These are phyloP conservation scores for Bellardia bayeri DNA, from an alignment of 2,888 invertebrate species.

Conservation along the genomic window DNA sequence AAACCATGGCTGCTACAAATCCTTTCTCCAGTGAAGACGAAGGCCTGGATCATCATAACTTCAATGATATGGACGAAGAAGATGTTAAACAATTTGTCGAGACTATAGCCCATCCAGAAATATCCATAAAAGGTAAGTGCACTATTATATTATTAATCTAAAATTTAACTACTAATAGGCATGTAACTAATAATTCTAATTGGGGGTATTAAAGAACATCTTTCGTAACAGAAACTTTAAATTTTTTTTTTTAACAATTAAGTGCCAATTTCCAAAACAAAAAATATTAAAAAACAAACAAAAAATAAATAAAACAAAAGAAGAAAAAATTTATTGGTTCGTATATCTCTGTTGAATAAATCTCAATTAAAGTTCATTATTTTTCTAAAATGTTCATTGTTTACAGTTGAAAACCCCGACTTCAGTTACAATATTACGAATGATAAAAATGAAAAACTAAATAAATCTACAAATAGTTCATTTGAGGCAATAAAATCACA, in stretches of 20 bases:
- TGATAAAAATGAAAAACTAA: slow-evolving; percentile 49
- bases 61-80: slow-evolving; percentile 52
- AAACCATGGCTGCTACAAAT: slow-evolving; percentile 76
- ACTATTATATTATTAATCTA: background rate
- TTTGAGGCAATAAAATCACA: slow-evolving; percentile 23
- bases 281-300: slow-evolving; percentile 21
- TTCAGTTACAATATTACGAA: slow-evolving; percentile 33
- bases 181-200: slow-evolving; percentile 39
- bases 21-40: slow-evolving; percentile 80
- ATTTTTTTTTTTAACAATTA: slow-evolving; percentile 57
- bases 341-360: slow-evolving; percentile 66
- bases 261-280: slow-evolving; percentile 58
- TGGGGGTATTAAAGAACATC: slow-evolving; percentile 55
- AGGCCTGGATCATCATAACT: slow-evolving; percentile 43
- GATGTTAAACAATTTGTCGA: slow-evolving; percentile 70
- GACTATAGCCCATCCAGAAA: slow-evolving; percentile 68
- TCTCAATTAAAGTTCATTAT: slow-evolving; percentile 70
- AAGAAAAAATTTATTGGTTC: slow-evolving; percentile 70
- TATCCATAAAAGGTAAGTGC: slow-evolving; percentile 69
- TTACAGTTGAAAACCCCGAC: slow-evolving; percentile 68
- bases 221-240: slow-evolving; percentile 66
- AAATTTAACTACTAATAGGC: slow-evolving; percentile 10
- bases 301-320: slow-evolving; percentile 49
- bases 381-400: slow-evolving; percentile 63
- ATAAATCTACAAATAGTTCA: slow-evolving; percentile 38